These are phyloP conservation scores for Acanthosepion pharaonis DNA, from an alignment of 2,888 invertebrate species.

Conservation along the genomic window DNA sequence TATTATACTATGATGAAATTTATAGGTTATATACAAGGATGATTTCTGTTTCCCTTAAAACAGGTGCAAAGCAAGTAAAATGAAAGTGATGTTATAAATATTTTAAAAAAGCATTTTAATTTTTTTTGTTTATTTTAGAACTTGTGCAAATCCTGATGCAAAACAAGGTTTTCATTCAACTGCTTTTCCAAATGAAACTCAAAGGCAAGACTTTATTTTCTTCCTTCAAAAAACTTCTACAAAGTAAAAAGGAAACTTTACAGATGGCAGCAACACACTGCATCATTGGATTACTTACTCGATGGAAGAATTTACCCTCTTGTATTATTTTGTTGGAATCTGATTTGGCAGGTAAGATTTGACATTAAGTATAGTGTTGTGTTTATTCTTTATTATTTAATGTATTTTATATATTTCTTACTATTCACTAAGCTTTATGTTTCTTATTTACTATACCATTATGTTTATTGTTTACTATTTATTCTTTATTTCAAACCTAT, in stretches of 20 bases:
- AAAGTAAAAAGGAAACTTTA: conserved; percentile 2
- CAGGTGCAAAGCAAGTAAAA: too few relatives aligned
- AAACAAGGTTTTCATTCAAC: neutral
- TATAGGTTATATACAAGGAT: too few relatives aligned
- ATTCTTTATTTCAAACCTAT: too few relatives aligned
- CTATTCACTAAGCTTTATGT: too few relatives aligned
- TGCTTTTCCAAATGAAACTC: neutral
- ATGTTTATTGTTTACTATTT: too few relatives aligned
- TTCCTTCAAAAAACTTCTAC: conserved; percentile 33
- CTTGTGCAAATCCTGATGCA: neutral
- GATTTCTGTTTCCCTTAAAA: too few relatives aligned
- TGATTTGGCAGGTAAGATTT: neutral
- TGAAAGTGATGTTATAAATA: too few relatives aligned
- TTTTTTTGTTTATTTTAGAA: neutral
- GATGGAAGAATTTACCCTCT: conserved; percentile 3
- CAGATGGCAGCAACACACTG: neutral
- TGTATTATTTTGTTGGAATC: conserved; percentile 12
- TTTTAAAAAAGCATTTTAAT: neutral
- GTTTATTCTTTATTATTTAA: too few relatives aligned
- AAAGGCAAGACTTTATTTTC: conserved; percentile 20
- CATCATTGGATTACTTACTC: neutral
- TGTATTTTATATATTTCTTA: too few relatives aligned
- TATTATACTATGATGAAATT: too few relatives aligned
- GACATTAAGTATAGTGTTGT: neutral
- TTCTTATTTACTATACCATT: too few relatives aligned